These are phyloP conservation scores for Trematomus loennbergii DNA, from an alignment of 2,113 vertebrate genomes.

Conservation along the genomic window DNA sequence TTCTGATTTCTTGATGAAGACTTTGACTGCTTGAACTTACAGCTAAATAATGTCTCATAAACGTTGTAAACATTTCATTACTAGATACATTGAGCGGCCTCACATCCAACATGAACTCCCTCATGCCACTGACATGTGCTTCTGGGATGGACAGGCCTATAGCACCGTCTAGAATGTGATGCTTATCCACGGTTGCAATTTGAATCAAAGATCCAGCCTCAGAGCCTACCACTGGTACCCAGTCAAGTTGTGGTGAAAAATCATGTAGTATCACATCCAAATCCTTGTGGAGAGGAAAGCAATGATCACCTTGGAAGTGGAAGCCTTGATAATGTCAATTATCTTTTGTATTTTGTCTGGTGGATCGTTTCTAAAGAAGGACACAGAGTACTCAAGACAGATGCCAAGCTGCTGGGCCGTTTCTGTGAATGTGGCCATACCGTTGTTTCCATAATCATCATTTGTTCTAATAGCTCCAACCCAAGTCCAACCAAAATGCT, in stretches of 20 bases:
- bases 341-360: conserved; percentile 66
- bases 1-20: too few species aligned
- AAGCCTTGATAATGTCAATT: conserved; percentile 75
- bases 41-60: too few species aligned
- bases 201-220: conserved; percentile 82
- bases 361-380: conserved; percentile 77
- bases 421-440: conserved; percentile 75
- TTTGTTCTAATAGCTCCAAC: conserved; percentile 76
- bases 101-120: too few species aligned
- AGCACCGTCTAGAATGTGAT: too few species aligned
- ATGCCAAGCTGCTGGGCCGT: conserved; percentile 67
- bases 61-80: too few species aligned
- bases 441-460: conserved; percentile 79
- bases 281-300: conserved; percentile 74
- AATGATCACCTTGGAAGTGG: conserved; percentile 78
- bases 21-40: too few species aligned
- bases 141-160: too few species aligned
- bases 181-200: too few species aligned
- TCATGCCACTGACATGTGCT: too few species aligned
- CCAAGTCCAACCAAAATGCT: conserved; percentile 79
- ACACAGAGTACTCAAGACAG: conserved; percentile 73
- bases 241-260: conserved; percentile 75
- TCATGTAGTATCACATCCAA: conserved; percentile 67
- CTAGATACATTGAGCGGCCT: too few species aligned
- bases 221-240: conserved; percentile 82